These are phyloP conservation scores for Whitmania pigra DNA, from an alignment of 1,140 invertebrate species.

Conservation along the genomic window DNA sequence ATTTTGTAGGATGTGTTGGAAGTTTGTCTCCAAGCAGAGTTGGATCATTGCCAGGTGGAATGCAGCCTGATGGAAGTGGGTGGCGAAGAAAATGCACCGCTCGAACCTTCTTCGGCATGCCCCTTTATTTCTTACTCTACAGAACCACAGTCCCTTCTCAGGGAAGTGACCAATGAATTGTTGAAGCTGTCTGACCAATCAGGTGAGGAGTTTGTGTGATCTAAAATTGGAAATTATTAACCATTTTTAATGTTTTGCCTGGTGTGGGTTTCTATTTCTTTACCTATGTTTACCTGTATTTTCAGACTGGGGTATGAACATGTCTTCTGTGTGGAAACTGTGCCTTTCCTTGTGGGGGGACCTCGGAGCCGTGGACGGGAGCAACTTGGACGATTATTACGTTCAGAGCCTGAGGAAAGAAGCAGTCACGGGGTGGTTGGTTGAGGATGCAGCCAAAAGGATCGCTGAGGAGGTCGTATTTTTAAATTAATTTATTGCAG, in stretches of 20 bases:
- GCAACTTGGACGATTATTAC: not conserved
- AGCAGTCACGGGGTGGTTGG: slow-evolving; percentile 53
- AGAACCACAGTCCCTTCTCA: too few relatives aligned
- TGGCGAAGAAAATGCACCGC: too few relatives aligned
- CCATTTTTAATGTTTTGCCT: too few relatives aligned
- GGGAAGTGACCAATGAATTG: too few relatives aligned
- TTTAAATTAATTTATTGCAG: not conserved
- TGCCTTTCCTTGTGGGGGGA: slow-evolving; percentile 8
- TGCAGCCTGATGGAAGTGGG: too few relatives aligned
- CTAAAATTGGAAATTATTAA: too few relatives aligned
- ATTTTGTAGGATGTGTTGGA: not conserved
- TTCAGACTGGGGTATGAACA: not conserved
- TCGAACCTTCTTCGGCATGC: too few relatives aligned
- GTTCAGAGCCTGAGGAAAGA: slow-evolving; percentile 47
- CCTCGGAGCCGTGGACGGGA: not conserved
- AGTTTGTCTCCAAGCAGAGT: not conserved
- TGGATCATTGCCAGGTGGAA: slow-evolving; percentile 5
- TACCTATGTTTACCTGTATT: too few relatives aligned
- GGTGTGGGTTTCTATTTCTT: too few relatives aligned
- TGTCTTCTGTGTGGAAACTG: not conserved
- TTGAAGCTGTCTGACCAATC: too few relatives aligned
- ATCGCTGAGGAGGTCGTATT: slow-evolving; percentile 33
- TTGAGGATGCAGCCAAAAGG: slow-evolving; percentile 28
- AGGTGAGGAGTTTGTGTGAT: too few relatives aligned
- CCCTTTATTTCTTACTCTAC: too few relatives aligned